Conservation (phyloP, 1,140 invertebrate genomes). For the Dinothrombium tinctorium region DNA sequence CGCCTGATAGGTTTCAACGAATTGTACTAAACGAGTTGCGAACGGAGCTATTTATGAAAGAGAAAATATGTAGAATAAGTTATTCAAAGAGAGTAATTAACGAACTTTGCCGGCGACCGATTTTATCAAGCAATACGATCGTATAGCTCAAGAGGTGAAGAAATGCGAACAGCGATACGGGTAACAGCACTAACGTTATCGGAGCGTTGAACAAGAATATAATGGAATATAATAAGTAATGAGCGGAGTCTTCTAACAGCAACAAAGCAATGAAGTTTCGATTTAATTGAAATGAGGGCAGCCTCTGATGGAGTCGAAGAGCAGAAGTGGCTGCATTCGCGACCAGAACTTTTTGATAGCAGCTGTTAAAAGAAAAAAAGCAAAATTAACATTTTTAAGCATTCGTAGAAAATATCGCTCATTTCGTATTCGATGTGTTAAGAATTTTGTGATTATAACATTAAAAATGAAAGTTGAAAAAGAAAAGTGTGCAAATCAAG, state of each 20-base stretch:
- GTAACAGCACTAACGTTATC: constrained; percentile 62
- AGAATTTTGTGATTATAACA: too few relatives aligned
- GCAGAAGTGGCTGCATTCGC: constrained; percentile 79
- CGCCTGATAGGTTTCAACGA: constrained; percentile 6
- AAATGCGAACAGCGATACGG: constrained; percentile 65
- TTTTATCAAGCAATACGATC: constrained; percentile 63
- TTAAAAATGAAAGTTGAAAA: too few relatives aligned
- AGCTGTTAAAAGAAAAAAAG: too few relatives aligned
- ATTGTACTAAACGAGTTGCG: constrained; percentile 16
- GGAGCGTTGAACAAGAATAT: constrained; percentile 75
- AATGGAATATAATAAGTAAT: constrained; percentile 80
- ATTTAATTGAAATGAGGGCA: constrained; percentile 40
- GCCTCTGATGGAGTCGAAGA: constrained; percentile 67
- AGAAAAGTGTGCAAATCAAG: too few relatives aligned
- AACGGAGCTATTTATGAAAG: constrained; percentile 11
- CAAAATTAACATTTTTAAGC: too few relatives aligned
- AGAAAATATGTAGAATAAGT: constrained; percentile 2
- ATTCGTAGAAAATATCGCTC: too few relatives aligned
- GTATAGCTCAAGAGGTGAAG: constrained; percentile 76
- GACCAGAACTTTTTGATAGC: constrained; percentile 57
- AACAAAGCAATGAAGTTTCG: constrained; percentile 51
- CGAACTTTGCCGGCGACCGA: constrained; percentile 23
- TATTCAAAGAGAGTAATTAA: constrained; percentile 10
- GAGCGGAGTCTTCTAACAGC: constrained; percentile 75
- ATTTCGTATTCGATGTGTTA: too few relatives aligned